phyloP scores from a whole-genome alignment of 2,113 vertebrate species.

The Pleuronectes platessa region DNA sequence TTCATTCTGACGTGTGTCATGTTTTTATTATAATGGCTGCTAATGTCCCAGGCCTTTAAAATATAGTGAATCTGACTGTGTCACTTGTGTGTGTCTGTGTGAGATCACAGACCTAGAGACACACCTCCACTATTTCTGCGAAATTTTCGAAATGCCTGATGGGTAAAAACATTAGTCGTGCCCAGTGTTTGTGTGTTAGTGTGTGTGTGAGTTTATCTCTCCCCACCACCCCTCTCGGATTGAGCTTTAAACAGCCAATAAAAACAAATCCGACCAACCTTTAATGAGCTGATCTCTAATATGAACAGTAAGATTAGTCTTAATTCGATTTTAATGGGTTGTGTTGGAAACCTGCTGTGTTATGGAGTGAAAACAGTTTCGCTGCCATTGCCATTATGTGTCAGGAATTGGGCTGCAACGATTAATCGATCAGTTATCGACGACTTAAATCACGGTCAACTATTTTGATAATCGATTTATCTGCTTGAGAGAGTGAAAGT shows the following conservation, averaged over 20 bases:
- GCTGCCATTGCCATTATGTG: not conserved
- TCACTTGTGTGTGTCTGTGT: slow-evolving; percentile 22
- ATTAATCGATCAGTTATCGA: too few species aligned
- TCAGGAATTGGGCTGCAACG: too few species aligned
- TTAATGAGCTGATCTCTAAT: slow-evolving; percentile 5
- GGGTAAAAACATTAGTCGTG: slow-evolving; percentile 70
- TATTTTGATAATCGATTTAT: too few species aligned
- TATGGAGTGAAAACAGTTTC: slow-evolving; percentile 42
- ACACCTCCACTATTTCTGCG: slow-evolving; percentile 76
- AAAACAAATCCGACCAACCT: not conserved
- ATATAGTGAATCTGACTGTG: not conserved
- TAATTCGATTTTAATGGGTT: slow-evolving; percentile 13
- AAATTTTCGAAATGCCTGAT: slow-evolving; percentile 78
- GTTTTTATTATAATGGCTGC: not conserved
- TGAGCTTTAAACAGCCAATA: slow-evolving; percentile 27
- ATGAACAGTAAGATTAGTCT: slow-evolving; percentile 1
- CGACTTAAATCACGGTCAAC: too few species aligned
- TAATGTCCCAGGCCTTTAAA: not conserved
- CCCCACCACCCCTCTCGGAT: slow-evolving; percentile 1
- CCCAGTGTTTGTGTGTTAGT: slow-evolving; percentile 12
- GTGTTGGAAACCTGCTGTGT: slow-evolving; percentile 21
- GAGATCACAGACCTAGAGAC: slow-evolving; percentile 64
- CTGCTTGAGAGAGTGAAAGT: too few species aligned
- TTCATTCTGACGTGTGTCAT: not conserved
- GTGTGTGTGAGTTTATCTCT: slow-evolving; percentile 1